These are phyloP conservation scores for Zoanthus solanderi DNA, from an alignment of 92 coral and sea anemone genomes.

Conservation along the genomic window DNA sequence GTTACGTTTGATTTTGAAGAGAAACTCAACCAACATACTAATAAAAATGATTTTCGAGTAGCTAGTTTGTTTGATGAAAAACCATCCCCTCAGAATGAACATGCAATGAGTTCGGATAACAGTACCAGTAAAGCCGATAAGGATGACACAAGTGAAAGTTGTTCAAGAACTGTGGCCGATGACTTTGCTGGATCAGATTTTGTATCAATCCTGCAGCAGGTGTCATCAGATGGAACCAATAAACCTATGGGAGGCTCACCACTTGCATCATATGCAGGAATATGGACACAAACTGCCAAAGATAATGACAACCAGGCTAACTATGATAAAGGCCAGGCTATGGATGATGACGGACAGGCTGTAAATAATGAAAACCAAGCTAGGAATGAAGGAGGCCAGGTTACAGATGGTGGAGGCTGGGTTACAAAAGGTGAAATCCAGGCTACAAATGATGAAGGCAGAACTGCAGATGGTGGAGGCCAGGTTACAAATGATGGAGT, in stretches of 20 bases:
- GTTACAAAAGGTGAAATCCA: too few relatives aligned
- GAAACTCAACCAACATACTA: neutral
- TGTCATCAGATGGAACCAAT: slow-evolving; percentile 27
- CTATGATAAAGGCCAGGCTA: too few relatives aligned
- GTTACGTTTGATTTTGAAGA: neutral
- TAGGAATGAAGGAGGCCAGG: too few relatives aligned
- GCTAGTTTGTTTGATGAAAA: neutral
- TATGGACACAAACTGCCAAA: slow-evolving; percentile 25
- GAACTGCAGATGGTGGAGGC: too few relatives aligned
- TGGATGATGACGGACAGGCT: too few relatives aligned
- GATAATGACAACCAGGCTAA: too few relatives aligned
- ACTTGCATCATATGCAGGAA: slow-evolving; percentile 25
- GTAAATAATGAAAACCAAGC: too few relatives aligned
- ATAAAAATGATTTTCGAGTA: neutral
- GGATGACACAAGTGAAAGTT: neutral
- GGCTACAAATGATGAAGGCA: too few relatives aligned
- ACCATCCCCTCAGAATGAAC: neutral
- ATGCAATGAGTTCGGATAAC: neutral
- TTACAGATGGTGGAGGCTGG: too few relatives aligned
- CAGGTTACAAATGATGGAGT: too few relatives aligned
- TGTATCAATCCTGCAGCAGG: slow-evolving; percentile 21
- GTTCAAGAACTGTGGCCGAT: neutral
- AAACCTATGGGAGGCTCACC: slow-evolving; percentile 21
- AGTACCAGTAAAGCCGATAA: neutral
- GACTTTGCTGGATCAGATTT: slow-evolving; percentile 14